These are phyloP conservation scores for Argyrosomus japonicus DNA, from an alignment of 2,113 vertebrate genomes.

Conservation along the genomic window DNA sequence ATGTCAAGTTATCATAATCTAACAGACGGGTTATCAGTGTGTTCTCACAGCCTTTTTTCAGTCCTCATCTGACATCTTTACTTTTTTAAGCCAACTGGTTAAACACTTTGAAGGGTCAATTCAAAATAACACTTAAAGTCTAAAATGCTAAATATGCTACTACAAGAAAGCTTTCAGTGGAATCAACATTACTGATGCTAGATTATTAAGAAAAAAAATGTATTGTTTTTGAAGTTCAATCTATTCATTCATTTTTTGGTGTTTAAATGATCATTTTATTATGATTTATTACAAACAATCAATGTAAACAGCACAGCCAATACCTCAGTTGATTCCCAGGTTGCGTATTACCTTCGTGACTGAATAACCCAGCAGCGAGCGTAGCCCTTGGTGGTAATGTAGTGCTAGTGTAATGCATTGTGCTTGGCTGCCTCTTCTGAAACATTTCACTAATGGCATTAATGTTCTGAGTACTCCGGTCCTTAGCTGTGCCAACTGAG, in stretches of 20 bases:
- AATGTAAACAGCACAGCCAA: neutral
- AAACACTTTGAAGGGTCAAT: neutral
- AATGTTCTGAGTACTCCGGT: slow-evolving; percentile 79
- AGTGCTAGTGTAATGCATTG: slow-evolving; percentile 79
- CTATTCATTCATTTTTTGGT: too few species aligned
- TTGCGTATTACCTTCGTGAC: slow-evolving; percentile 49
- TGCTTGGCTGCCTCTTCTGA: slow-evolving; percentile 86
- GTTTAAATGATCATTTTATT: too few species aligned
- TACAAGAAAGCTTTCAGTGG: too few species aligned
- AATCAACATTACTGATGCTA: too few species aligned
- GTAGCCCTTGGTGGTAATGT: slow-evolving; percentile 67
- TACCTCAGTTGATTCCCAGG: slow-evolving; percentile 29
- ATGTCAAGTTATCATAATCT: neutral
- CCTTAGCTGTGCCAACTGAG: slow-evolving; percentile 79
- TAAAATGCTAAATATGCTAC: too few species aligned
- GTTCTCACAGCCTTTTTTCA: neutral
- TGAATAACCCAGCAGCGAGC: slow-evolving; percentile 47
- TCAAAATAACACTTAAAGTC: too few species aligned
- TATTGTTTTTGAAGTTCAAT: too few species aligned
- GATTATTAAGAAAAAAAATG: too few species aligned
- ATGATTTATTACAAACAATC: neutral
- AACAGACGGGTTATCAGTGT: neutral
- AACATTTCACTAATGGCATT: slow-evolving; percentile 87
- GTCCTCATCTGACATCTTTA: neutral
- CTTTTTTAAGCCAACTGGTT: neutral